Percentiles rank a stretch among this genome's conserved stretches.
phyloP scores from a whole-genome alignment of 2,888 invertebrate genomes.

The Dermolepida albohirtum region DNA sequence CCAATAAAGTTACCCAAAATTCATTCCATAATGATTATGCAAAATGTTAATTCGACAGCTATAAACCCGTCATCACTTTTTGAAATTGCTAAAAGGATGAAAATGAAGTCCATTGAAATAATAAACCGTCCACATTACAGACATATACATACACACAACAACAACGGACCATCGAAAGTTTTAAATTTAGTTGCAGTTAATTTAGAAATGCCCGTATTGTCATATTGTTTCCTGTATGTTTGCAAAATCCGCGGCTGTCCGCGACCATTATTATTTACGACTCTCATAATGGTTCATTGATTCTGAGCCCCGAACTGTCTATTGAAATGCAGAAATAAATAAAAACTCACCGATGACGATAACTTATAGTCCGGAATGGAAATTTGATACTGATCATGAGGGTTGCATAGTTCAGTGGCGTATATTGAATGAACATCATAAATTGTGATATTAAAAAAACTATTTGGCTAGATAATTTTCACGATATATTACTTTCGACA shows the following conservation, averaged over 20 bases:
- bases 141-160: constrained; percentile 3
- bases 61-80: constrained; percentile 25
- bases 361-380: constrained; percentile 57
- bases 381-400: constrained; percentile 58
- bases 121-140: constrained; percentile 19
- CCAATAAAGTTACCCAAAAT: too few species aligned
- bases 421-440: constrained; percentile 22
- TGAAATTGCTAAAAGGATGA: constrained; percentile 22
- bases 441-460: constrained; percentile 21
- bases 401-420: constrained; percentile 48
- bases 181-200: constrained; percentile 50
- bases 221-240: constrained; percentile 60
- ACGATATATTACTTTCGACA: neutral
- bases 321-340: constrained; percentile 55
- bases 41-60: constrained; percentile 15
- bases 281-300: constrained; percentile 64
- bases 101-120: constrained; percentile 29
- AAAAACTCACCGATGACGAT: constrained; percentile 51
- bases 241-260: constrained; percentile 59
- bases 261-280: constrained; percentile 61
- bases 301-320: constrained; percentile 58
- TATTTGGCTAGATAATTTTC: neutral
- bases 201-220: constrained; percentile 59
- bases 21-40: constrained; percentile 3
- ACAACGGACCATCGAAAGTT: constrained; percentile 39